These are phyloP conservation scores for Vespertilio murinus DNA, from an alignment of 2,797 vertebrate species.

Conservation along the genomic window DNA sequence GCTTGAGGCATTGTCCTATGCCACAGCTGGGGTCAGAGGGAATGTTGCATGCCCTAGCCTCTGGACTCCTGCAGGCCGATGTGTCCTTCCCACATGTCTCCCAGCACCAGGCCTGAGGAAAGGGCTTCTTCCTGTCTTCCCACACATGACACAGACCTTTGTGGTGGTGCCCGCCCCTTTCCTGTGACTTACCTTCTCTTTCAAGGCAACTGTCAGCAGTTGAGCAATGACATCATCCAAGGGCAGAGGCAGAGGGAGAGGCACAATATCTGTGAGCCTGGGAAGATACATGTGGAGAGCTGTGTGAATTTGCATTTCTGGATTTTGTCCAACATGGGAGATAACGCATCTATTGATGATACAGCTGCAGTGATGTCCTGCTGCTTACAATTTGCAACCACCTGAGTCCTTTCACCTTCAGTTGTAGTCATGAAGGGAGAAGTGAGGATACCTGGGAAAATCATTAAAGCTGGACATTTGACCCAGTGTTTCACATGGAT, in stretches of 20 bases:
- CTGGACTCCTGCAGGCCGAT: not conserved
- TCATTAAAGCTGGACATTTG: not conserved
- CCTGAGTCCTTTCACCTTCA: not conserved
- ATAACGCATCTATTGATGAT: not conserved
- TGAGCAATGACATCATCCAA: not conserved
- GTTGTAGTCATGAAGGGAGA: not conserved
- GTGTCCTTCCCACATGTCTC: not conserved
- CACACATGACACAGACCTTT: not conserved
- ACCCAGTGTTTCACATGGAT: too few species aligned
- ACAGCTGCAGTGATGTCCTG: not conserved
- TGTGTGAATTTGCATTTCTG: not conserved
- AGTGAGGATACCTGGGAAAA: not conserved
- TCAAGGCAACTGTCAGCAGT: not conserved
- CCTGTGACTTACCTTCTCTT: constrained; percentile 41
- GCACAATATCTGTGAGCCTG: not conserved
- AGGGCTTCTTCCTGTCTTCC: not conserved
- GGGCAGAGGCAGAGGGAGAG: not conserved
- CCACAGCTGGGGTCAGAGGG: not conserved
- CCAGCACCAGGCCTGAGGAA: not conserved
- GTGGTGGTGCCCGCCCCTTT: not conserved
- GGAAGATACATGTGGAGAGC: not conserved
- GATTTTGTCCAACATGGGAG: not conserved
- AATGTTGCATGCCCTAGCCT: not conserved
- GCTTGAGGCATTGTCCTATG: not conserved
- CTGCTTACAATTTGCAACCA: not conserved